phyloP scores from a whole-genome alignment of 2,797 vertebrate genomes.

The Chelon auratus region DNA sequence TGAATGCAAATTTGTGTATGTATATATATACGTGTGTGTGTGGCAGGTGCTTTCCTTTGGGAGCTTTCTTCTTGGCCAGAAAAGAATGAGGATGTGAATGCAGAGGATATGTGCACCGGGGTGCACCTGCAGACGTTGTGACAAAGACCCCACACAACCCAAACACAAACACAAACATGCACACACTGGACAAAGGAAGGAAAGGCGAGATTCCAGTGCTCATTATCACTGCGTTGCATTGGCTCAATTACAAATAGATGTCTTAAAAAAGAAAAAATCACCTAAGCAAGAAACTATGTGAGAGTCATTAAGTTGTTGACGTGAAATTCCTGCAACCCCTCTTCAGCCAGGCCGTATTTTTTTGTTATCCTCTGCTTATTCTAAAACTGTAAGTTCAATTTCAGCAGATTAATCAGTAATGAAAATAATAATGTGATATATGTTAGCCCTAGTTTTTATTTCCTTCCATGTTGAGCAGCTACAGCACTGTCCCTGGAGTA shows the following conservation, averaged over 20 bases:
- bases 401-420: constrained; percentile 10
- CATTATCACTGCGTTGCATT: constrained; percentile 59
- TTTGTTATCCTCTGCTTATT: not conserved
- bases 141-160: constrained; percentile 69
- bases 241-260: constrained; percentile 42
- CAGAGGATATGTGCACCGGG: constrained; percentile 78
- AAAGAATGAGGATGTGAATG: constrained; percentile 86
- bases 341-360: not conserved
- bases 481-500: constrained; percentile 45
- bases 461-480: constrained; percentile 23
- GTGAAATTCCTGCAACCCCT: constrained; percentile 1
- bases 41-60: constrained; percentile 82
- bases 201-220: constrained; percentile 74
- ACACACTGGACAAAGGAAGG: constrained; percentile 60
- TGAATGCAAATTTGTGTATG: constrained; percentile 11
- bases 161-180: constrained; percentile 28
- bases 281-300: not conserved
- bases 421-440: not conserved
- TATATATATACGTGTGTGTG: constrained; percentile 29
- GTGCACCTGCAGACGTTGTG: constrained; percentile 82
- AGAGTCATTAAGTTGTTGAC: constrained; percentile 11
- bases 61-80: constrained; percentile 65
- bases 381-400: too few relatives aligned
- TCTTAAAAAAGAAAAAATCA: constrained; percentile 4
- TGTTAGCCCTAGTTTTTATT: constrained; percentile 12